Base-by-base conservation (phyloP, 2,113 vertebrate species). In the Scomber japonicus region DNA sequence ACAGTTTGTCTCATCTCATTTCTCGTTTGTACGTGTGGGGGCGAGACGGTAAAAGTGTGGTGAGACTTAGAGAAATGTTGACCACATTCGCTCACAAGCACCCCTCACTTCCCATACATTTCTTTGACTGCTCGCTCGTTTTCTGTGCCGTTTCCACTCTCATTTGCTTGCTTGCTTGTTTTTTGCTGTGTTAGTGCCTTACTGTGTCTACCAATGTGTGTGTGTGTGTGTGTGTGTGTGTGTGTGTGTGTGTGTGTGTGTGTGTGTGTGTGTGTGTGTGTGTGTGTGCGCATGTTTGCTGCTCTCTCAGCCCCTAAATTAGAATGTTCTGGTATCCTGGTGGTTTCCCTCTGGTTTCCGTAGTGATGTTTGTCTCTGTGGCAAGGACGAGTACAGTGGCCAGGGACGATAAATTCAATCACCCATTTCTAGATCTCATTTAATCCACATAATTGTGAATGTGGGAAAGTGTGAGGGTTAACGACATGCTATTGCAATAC, bases 331-430 rank as follows among this genome's bases (percentile, higher is more conserved):
- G 86, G 91, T 92, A 92, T 91, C 88, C 83, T 90, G 63, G 84
- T 86, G 91, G 91, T 91, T 93, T 94, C 80, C 81, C 30, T 87
- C 72, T 88, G 86, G 86, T 93, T 94, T 91, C 90, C 61, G 27
- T 89, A 68, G 74, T 21, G 51, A 80, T 90, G 77, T 92, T 92
- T 91, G 80, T 88, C 57, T 78, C 74, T 40, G 66, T 83, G 88
- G 84, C 72, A 67, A 62, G 73, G 74, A 69, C 61, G 3, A 88
- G 57, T 17, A 60, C 76, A 48, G 71, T 84, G 77, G 64, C 66
- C 74, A 78, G 65, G 57, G 73, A 75, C 24, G 14, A 82, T 88
- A 73, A 90, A 85, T 75, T 77, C 12, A 77, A 75, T 75, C 69
- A 50, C 57, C 62, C 21, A 0, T 73, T 61, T 69, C 84, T 80